Base-by-base conservation (phyloP, 2,797 vertebrate species). In the Siniperca obscura region DNA sequence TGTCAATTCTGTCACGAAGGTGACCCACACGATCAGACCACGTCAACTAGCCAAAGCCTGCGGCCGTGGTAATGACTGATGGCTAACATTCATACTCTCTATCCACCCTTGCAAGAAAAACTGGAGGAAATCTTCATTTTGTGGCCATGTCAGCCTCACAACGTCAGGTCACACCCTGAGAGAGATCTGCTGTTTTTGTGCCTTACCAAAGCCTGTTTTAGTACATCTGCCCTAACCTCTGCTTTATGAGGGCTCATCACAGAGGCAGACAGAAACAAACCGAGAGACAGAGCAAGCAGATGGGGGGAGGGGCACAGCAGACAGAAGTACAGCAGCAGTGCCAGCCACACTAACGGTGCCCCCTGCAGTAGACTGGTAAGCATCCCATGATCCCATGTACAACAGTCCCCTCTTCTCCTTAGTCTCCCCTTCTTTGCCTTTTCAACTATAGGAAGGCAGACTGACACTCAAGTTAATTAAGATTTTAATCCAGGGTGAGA, bases 381-480 rank as follows among this genome's bases (percentile, higher is more conserved):
- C 81, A 81, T 87, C 82, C 76, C 72, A 82, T 86, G 90, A 86
- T 85, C 76, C 76, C 46, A 13, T 85, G 77, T 83, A 83, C 65
- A 74, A 68, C 74, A 73, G 70, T 82, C 65, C 69, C 64, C 62
- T 77, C 70, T 80, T 50, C 75, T 81, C 60, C 70, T 66, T 57
- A 19, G 36, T 62, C 74, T 64, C 72, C 68, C 65, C 75, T 70
- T 70, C 85, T 87, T 69, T 85, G 59, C 79, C 74, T 87, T 81
- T 87, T 88, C 74, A 90, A 75, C 82, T 79, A 84, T 46, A 52
- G 67, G 74, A 88, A 85, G 81, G 86, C 80, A 87, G 80, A 78
- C 82, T 93, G 92, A 92, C 90, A 90, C 84, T 91, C 66, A 84
- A 92, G 90, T 94, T 95, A 94, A 95, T 95, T 95, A 94, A 92